phyloP scores from a whole-genome alignment of 2,797 vertebrate genomes.

The Delichon dasypus region DNA sequence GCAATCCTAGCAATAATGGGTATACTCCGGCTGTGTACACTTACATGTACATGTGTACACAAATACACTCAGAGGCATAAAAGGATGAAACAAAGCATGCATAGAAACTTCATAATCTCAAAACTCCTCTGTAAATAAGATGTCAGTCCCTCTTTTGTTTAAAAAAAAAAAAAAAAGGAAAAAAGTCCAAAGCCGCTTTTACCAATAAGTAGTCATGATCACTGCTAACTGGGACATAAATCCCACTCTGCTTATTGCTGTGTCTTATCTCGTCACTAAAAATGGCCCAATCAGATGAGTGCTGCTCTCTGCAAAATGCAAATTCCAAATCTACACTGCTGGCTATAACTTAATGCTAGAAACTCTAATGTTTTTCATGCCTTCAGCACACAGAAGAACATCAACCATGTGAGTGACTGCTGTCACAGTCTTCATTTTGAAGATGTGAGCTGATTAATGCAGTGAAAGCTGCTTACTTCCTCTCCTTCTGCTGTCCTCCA shows the following conservation, averaged over 20 bases:
- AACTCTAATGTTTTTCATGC: neutral
- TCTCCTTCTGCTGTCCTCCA: neutral
- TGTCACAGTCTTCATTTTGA: neutral
- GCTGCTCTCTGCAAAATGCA: neutral
- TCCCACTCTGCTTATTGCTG: neutral
- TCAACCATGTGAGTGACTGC: neutral
- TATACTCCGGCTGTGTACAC: neutral
- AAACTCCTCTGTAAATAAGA: neutral
- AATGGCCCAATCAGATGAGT: neutral
- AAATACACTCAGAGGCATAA: neutral
- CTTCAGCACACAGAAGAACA: neutral
- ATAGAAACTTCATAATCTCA: neutral
- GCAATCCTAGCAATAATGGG: neutral
- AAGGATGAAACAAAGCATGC: neutral
- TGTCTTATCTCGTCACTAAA: neutral
- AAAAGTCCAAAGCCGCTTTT: neutral
- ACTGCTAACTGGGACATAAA: neutral
- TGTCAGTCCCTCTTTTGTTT: no score
- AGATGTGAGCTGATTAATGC: neutral
- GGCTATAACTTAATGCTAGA: neutral
- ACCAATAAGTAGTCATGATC: neutral
- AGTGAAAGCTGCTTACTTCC: neutral
- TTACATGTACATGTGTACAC: fast-evolving
- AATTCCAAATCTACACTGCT: neutral
- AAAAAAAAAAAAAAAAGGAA: neutral